phyloP scores from a whole-genome alignment of 2,888 invertebrate genomes.

The Nomada ferruginata region DNA sequence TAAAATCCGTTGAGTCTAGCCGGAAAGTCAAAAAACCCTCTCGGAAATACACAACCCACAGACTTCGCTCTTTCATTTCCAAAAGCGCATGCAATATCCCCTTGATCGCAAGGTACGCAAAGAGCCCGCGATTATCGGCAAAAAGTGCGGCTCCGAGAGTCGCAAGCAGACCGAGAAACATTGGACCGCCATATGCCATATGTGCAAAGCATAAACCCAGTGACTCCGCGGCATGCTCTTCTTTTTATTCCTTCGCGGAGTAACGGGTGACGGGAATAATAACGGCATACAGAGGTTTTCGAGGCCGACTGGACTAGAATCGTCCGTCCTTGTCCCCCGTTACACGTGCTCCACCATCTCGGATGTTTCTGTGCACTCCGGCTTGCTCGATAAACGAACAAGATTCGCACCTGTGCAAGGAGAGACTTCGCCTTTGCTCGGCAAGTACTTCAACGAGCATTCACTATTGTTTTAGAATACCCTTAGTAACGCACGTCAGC shows the following conservation, averaged over 20 bases:
- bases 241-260: conserved; percentile 66
- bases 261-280: conserved; percentile 79
- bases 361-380: neutral
- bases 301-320: conserved; percentile 77
- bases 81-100: neutral
- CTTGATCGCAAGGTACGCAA: neutral
- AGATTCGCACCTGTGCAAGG: conserved; percentile 2
- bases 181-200: conserved; percentile 56
- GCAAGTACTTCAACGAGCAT: too few relatives aligned
- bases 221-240: conserved; percentile 60
- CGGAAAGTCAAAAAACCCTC: neutral
- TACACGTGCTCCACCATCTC: conserved; percentile 18
- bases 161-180: conserved; percentile 55
- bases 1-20: neutral
- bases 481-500: too few relatives aligned
- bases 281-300: conserved; percentile 78
- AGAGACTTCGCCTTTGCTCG: neutral
- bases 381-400: neutral
- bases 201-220: conserved; percentile 59
- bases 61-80: neutral
- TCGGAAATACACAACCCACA: neutral
- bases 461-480: too few relatives aligned
- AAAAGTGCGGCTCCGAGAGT: conserved; percentile 21
- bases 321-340: conserved; percentile 62
- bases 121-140: conserved; percentile 26